Conservation (phyloP, 2,113 vertebrate species). For the Prolemur simus region DNA sequence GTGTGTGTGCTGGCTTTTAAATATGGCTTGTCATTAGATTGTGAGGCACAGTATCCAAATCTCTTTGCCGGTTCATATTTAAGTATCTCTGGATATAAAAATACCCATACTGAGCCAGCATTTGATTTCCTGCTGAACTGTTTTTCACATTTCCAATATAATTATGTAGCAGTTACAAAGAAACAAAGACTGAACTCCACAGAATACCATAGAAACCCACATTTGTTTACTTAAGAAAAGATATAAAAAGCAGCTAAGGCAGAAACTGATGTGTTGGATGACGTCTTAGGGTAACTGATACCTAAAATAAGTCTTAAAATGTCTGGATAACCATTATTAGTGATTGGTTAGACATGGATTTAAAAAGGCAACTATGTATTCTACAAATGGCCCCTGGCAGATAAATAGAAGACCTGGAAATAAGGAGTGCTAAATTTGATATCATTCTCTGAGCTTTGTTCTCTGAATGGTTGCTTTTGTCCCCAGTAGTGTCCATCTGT, state of each 20-base stretch:
- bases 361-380: background rate
- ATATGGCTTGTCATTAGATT: conserved; percentile 72
- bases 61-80: conserved; percentile 69
- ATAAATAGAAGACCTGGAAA: background rate
- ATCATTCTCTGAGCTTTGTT: background rate
- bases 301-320: conserved; percentile 62
- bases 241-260: conserved; percentile 72
- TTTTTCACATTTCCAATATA: conserved; percentile 81
- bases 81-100: conserved; percentile 78
- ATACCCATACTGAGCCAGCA: conserved; percentile 72
- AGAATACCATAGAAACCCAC: conserved; percentile 69
- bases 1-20: conserved; percentile 20
- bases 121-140: conserved; percentile 80
- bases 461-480: background rate
- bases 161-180: conserved; percentile 82
- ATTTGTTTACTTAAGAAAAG: conserved; percentile 79
- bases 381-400: background rate
- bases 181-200: conserved; percentile 78
- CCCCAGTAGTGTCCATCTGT: background rate
- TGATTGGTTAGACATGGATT: background rate
- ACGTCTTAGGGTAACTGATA: conserved; percentile 67
- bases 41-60: conserved; percentile 66
- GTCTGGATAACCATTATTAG: conserved; percentile 55
- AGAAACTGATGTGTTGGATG: conserved; percentile 67
- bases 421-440: background rate